Base-by-base conservation (phyloP, 1,140 invertebrate genomes). In the Aphelinus certus region DNA sequence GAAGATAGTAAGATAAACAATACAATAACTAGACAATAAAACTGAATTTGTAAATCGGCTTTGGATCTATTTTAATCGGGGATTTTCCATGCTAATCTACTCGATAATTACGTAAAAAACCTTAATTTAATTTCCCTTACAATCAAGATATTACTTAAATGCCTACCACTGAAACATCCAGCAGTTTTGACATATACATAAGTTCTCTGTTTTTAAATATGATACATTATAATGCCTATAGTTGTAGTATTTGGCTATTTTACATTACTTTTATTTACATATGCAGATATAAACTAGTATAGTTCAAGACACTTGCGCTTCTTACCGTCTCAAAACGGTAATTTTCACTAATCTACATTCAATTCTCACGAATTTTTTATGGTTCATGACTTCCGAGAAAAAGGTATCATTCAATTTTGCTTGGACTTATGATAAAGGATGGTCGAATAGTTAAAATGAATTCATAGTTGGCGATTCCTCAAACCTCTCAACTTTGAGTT, bases 231-330 rank as follows among this genome's bases (percentile, higher is more conserved):
- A 66, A 74, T 42, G 58, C 49, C 43, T 68, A 74, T 9, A 67
- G 3, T 51, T 9, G 49, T 43, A 53, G 4, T 63, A 56, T 69
- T 55, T 67, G 48, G 0, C 45, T 74, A 68, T 69, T 68, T 74
- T 74, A 74, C 58, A 74, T 62, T 68, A 61, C 7, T 73, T 73
- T 56, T 73, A 68, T 74, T 3, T 74, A 74, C 65, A 69, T 68
- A 63, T 63, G 65, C 58, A 61, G 68, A 74, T 74, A 74, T 68
- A 74, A 69, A 68, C 48, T 68, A 74, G 45, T 69, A 45, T 60
- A 71, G 61, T 73, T 73, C 48, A 69, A 74, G 72, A 74, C 72
- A 74, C 65, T 69, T 74, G 64, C 64, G 51, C 43, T 74, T 69
- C 45, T 68, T 48, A 69, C 53, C 49, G n/a, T 68, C 55, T 10